Evolutionary conservation across 1,140 invertebrate species (phyloP).

Genomic region (Agrypnia vestita): DNA sequence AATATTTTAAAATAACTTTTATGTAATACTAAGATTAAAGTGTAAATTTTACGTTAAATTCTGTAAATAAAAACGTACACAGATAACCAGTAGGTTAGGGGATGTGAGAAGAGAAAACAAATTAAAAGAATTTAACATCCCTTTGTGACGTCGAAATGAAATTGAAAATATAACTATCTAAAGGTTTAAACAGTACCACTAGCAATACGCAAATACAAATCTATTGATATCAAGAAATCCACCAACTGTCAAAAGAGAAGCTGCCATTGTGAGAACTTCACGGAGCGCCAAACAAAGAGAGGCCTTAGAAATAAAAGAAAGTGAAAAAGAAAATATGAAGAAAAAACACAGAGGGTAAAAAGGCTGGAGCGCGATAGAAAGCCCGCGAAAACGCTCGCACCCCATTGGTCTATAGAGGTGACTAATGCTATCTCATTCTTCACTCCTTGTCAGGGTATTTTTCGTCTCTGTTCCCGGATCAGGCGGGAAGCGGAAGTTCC

Average conservation of each 20-base stretch:
- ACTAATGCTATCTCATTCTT: conserved; percentile 43
- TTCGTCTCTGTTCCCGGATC: conserved; percentile 29
- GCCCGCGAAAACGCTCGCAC: conserved; percentile 35
- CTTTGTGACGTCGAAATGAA: too few species aligned
- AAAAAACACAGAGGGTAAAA: conserved; percentile 23
- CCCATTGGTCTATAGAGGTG: conserved; percentile 36
- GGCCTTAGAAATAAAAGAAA: conserved; percentile 31
- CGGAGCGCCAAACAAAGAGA: conserved; percentile 34
- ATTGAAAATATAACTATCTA: neutral
- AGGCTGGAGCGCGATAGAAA: conserved; percentile 25
- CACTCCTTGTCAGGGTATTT: conserved; percentile 32
- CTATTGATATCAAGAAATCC: conserved; percentile 29
- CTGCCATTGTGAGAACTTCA: neutral
- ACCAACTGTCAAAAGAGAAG: neutral
- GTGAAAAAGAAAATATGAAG: conserved; percentile 13
- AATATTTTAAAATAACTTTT: too few species aligned
- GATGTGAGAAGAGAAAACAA: too few species aligned
- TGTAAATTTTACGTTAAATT: too few species aligned
- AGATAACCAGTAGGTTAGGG: too few species aligned
- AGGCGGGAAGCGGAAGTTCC: conserved; percentile 29
- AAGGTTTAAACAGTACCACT: neutral
- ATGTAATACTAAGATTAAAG: too few species aligned
- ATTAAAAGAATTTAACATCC: too few species aligned
- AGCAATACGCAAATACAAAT: conserved; percentile 2
- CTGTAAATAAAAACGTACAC: too few species aligned